These are phyloP conservation scores for Lepilemur ruficaudatus DNA, from an alignment of 2,797 vertebrate species.

Conservation along the genomic window DNA sequence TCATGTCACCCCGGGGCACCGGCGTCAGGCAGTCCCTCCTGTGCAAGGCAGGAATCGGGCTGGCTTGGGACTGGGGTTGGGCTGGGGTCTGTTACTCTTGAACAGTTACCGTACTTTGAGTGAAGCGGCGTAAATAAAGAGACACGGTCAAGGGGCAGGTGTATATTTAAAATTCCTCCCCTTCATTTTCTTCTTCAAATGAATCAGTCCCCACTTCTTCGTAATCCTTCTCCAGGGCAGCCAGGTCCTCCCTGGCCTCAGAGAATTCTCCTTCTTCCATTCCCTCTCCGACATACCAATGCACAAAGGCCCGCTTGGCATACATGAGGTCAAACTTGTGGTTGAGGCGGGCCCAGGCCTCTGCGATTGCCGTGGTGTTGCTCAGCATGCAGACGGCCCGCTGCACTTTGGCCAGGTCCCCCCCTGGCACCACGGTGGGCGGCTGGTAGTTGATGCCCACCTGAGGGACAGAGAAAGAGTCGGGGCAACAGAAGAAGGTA, in stretches of 20 bases:
- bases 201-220: constrained; percentile 94
- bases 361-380: constrained; percentile 95
- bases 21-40: not conserved
- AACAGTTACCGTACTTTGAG: not conserved
- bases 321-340: constrained; percentile 99
- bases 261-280: constrained; percentile 98
- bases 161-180: constrained; percentile 81
- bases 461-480: constrained; percentile 76
- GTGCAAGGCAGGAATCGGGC: not conserved
- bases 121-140: not conserved
- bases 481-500: not conserved
- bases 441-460: constrained; percentile 98
- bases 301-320: constrained; percentile 96
- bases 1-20: not conserved
- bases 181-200: constrained; percentile 86
- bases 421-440: constrained; percentile 93
- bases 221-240: constrained; percentile 97
- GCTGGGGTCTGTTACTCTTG: not conserved
- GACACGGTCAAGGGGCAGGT: constrained; percentile 35
- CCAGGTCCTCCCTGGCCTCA: constrained; percentile 95
- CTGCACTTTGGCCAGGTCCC: constrained; percentile 94
- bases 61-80: not conserved
- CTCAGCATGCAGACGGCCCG: constrained; percentile 96
- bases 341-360: constrained; percentile 95
- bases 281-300: constrained; percentile 97